Conservation (phyloP, 2,113 vertebrate species). For the Thermophis baileyi region DNA sequence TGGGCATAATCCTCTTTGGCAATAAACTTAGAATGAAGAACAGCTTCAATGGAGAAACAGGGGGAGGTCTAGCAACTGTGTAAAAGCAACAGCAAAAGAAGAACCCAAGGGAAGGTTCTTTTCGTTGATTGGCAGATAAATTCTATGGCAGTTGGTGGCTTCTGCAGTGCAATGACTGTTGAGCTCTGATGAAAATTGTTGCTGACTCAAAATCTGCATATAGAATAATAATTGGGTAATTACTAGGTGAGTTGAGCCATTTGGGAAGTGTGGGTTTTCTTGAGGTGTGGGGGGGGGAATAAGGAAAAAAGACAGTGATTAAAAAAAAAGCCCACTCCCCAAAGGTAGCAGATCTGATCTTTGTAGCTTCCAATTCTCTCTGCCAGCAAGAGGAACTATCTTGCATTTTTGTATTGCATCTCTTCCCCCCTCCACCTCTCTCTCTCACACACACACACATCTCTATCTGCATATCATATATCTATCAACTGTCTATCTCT, state of each 20-base stretch:
- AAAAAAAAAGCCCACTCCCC: background rate
- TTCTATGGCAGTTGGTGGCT: constrained; percentile 21
- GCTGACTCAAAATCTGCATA: background rate
- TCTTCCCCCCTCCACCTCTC: background rate
- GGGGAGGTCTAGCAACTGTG: too few relatives aligned
- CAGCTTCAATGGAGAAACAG: too few relatives aligned
- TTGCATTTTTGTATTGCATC: background rate
- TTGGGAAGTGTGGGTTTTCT: background rate
- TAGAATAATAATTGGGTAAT: background rate
- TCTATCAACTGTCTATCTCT: background rate
- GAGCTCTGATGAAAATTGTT: background rate
- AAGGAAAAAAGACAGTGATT: background rate
- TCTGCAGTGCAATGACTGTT: background rate
- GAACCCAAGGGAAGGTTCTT: background rate
- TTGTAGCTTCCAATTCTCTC: background rate
- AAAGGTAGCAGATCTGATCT: background rate
- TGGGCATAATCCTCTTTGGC: background rate
- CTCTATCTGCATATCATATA: background rate
- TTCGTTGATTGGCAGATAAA: background rate
- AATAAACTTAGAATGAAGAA: background rate
- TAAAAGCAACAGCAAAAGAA: background rate
- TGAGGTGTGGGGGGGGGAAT: background rate
- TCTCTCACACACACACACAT: background rate
- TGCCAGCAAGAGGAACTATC: background rate
- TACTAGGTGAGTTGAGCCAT: background rate